phyloP scores from a whole-genome alignment of 92 coral and sea anemone genomes.

The Isaurus tuberculatus region DNA sequence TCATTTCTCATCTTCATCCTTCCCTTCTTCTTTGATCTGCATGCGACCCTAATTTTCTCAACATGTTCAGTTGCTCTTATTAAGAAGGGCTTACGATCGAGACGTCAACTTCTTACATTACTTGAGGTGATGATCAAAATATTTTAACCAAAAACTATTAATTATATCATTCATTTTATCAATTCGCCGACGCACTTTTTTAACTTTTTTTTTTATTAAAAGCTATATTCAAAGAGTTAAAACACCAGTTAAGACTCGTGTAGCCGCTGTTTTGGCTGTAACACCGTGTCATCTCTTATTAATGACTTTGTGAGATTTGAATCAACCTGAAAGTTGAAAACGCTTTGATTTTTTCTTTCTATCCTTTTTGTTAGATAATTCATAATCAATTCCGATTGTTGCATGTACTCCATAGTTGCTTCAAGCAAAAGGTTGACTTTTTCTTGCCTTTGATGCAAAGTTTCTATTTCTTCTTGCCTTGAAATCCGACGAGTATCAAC shows the following conservation, averaged over 20 bases:
- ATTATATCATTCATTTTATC: too few species aligned
- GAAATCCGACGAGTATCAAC: neutral
- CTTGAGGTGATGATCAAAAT: too few species aligned
- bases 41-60: too few species aligned
- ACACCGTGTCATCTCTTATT: slow-evolving; percentile 12
- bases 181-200: too few species aligned
- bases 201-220: too few species aligned
- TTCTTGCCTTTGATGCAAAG: neutral
- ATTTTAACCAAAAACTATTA: too few species aligned
- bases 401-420: slow-evolving; percentile 30
- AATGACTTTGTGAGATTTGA: slow-evolving; percentile 29
- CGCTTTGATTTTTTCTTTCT: neutral
- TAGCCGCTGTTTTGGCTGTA: neutral
- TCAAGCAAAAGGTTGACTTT: slow-evolving; percentile 6
- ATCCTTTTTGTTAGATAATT: neutral
- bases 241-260: neutral
- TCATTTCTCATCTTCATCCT: too few species aligned
- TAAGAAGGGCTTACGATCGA: too few species aligned
- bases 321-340: neutral
- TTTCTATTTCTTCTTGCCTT: neutral
- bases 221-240: too few species aligned
- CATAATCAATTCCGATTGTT: slow-evolving; percentile 25
- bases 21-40: too few species aligned
- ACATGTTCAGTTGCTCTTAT: too few species aligned
- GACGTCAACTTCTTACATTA: too few species aligned